Conservation (phyloP, 2,113 vertebrate species). For the Pyrgilauda ruficollis region DNA sequence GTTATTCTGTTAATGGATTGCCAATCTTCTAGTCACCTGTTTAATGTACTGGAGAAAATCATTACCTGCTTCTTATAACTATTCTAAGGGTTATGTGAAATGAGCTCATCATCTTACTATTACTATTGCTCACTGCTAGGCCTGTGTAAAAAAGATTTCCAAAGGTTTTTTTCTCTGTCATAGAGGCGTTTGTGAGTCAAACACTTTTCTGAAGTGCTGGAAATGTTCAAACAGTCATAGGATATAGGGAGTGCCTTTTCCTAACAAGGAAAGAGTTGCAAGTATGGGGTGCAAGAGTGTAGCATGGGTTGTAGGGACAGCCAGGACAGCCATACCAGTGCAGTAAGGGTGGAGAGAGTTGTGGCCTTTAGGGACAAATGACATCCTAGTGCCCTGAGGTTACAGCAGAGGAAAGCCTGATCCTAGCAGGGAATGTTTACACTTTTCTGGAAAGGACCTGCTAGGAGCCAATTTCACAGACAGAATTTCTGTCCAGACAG, state of each 20-base stretch:
- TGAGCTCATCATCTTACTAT: not conserved
- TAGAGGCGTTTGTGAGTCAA: not conserved
- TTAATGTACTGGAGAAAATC: constrained; percentile 41
- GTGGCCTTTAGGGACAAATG: not conserved
- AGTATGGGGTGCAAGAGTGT: not conserved
- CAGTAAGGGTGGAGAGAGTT: not conserved
- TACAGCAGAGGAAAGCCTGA: not conserved
- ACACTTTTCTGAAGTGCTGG: not conserved
- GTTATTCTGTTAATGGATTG: constrained; percentile 21
- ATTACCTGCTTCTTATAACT: constrained; percentile 11
- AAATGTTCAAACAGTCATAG: not conserved
- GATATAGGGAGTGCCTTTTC: not conserved
- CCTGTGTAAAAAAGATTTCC: not conserved
- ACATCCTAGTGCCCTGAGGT: not conserved
- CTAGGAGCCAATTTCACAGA: not conserved
- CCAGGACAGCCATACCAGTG: accelerated
- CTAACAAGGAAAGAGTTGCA: not conserved
- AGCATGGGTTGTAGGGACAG: not conserved
- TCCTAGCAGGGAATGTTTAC: not conserved
- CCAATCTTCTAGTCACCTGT: constrained; percentile 16
- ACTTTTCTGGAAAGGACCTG: not conserved
- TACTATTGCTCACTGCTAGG: not conserved
- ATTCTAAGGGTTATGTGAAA: not conserved
- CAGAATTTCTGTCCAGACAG: not conserved
- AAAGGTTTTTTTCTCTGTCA: not conserved